phyloP scores from a whole-genome alignment of 2,888 invertebrate species.

The Lepeophtheirus nordmannii region DNA sequence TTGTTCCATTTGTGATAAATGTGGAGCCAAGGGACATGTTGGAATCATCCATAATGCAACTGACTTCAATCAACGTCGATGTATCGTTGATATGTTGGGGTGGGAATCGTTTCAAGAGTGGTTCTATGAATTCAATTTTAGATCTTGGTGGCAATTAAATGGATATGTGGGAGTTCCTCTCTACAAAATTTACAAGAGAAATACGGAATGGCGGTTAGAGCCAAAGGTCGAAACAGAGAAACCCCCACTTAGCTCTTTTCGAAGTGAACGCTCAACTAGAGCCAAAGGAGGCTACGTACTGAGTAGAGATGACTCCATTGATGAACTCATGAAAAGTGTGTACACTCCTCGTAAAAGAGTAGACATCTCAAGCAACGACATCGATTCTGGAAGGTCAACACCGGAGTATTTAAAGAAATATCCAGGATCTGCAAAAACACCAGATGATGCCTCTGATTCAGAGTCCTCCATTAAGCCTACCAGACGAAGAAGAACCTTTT shows the following conservation, averaged over 20 bases:
- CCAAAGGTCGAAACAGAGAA: background rate
- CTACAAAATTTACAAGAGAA: conserved; percentile 19
- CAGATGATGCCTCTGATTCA: background rate
- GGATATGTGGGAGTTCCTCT: conserved; percentile 23
- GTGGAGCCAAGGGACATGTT: background rate
- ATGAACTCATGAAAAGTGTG: conserved; percentile 19
- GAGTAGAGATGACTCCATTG: conserved; percentile 5
- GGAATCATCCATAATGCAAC: background rate
- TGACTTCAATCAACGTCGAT: conserved; percentile 16
- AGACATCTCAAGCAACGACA: background rate
- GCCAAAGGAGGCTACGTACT: background rate
- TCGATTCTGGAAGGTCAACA: conserved; percentile 10
- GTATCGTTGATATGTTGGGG: conserved; percentile 16
- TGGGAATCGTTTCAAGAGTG: conserved; percentile 20
- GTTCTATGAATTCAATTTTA: conserved; percentile 22
- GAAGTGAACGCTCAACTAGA: background rate
- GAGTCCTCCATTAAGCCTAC: background rate
- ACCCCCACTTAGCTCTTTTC: background rate
- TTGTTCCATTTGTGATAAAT: background rate
- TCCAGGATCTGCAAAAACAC: conserved; percentile 2
- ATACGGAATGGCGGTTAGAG: conserved; percentile 9
- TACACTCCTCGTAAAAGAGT: conserved; percentile 4
- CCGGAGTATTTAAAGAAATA: conserved; percentile 22
- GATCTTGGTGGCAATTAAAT: conserved; percentile 24
- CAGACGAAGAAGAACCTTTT: conserved; percentile 11